Evolutionary conservation across 2,888 invertebrate species (phyloP), one percentile per base, ranked within the genome.

Genomic region (Melinaea marsaeus): DNA sequence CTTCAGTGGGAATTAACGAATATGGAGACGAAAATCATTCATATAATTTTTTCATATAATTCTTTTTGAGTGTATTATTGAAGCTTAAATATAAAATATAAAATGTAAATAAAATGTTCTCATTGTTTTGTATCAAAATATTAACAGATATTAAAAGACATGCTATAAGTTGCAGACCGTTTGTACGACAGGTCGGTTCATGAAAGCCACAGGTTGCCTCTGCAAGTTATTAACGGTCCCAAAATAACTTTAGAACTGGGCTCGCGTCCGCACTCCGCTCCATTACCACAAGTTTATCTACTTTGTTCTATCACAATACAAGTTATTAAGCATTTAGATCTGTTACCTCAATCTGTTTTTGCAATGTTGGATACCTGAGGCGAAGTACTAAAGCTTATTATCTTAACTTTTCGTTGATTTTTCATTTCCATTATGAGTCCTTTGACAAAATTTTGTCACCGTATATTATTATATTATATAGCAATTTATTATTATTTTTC

Each of bases 191-290:
- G 81, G 84, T 84, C 76, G 77, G 62, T 62, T 65, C 63, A 64
- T 57, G 64, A 66, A 64, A 63, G 79, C 85, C 70, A 85, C 85
- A 84, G 84, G 86, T 85, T 81, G 83, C 72, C 75, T 72, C 72
- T 75, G 76, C 74, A 74, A 74, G 72, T 80, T 84, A 81, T 81
- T 81, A 82, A 84, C 79, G 76, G 72, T 73, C 71, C 73, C 71
- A 69, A 77, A 80, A 80, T 68, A 69, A 70, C 72, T 71, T 71
- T 70, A 70, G 71, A 67, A 65, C 62, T 68, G 64, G 66, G 62
- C 67, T 63, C 60, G 58, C 58, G 57, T 35, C 37, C 55, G 54
- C 46, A 61, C 65, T 58, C 62, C 11, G 51, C 32, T 51, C 51
- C 32, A 32, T 51, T 51, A 32, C 22, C 32, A 32, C 32, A 51